phyloP scores from a whole-genome alignment of 2,113 vertebrate genomes.

The Psammodynastes pulverulentus region DNA sequence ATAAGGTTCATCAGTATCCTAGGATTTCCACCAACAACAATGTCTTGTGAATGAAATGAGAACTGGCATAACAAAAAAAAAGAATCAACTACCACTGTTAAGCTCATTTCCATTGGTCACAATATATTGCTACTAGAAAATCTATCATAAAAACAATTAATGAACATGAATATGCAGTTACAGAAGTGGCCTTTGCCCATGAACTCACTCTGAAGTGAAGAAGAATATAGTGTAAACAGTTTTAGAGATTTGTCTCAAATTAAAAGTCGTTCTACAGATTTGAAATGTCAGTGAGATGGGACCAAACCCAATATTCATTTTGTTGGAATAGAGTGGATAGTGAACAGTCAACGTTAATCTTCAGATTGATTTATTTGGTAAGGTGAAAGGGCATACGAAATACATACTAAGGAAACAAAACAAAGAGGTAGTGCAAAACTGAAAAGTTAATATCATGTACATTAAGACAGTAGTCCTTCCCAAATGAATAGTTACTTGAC shows the following conservation, averaged over 20 bases:
- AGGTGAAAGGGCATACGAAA: too few relatives aligned
- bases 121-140: background rate
- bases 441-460: background rate
- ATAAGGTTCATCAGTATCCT: too few relatives aligned
- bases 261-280: background rate
- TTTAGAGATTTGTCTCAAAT: background rate
- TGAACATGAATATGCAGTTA: background rate
- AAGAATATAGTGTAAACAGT: background rate
- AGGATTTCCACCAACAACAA: too few relatives aligned
- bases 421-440: background rate
- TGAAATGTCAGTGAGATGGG: background rate
- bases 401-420: background rate
- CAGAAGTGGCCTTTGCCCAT: background rate
- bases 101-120: background rate
- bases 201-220: background rate
- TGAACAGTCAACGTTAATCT: background rate
- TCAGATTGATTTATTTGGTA: background rate
- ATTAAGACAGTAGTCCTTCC: background rate
- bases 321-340: background rate
- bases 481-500: background rate
- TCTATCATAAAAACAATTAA: background rate
- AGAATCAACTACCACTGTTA: too few relatives aligned
- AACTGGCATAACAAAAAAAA: too few relatives aligned
- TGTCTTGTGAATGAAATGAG: too few relatives aligned
- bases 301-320: background rate